phyloP scores from a whole-genome alignment of 2,888 invertebrate species.

The Drosophila anomelani region DNA sequence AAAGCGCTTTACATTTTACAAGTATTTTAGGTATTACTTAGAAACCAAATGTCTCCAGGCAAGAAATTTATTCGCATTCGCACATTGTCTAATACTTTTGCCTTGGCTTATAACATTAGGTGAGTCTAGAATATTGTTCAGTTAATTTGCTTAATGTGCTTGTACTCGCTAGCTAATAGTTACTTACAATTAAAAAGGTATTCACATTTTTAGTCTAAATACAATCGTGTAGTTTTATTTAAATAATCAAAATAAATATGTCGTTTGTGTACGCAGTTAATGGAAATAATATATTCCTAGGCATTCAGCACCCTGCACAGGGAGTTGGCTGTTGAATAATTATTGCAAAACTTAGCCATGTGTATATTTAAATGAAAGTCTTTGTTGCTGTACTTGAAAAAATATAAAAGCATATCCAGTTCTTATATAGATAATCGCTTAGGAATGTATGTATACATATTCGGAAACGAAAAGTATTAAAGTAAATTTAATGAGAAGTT shows the following conservation, averaged over 20 bases:
- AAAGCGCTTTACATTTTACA: conserved; percentile 84
- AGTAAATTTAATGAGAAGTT: conserved; percentile 9
- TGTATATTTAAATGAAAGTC: conserved; percentile 34
- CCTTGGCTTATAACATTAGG: conserved; percentile 61
- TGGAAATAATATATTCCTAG: conserved; percentile 21
- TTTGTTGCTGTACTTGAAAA: conserved; percentile 33
- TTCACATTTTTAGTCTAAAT: conserved; percentile 45
- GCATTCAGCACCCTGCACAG: conserved; percentile 21
- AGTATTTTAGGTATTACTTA: conserved; percentile 62
- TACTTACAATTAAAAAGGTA: conserved; percentile 35
- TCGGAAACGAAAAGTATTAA: conserved; percentile 15
- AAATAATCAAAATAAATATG: conserved; percentile 44
- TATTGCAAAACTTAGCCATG: conserved; percentile 72
- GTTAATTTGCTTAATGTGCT: conserved; percentile 45
- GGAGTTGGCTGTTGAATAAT: conserved; percentile 59
- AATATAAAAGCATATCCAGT: conserved; percentile 28
- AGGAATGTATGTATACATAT: conserved; percentile 46
- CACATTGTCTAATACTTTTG: conserved; percentile 63
- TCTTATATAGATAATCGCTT: conserved; percentile 19
- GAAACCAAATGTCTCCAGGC: conserved; percentile 62
- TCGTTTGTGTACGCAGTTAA: conserved; percentile 14
- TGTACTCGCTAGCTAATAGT: conserved; percentile 25
- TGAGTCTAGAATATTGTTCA: conserved; percentile 61
- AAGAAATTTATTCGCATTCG: conserved; percentile 51
- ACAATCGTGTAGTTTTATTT: conserved; percentile 28